A percentile compares a stretch with the other conserved stretches of the same genome.
These are phyloP conservation scores for Pelosia muscerda DNA, from an alignment of 2,888 invertebrate genomes.

Conservation along the genomic window DNA sequence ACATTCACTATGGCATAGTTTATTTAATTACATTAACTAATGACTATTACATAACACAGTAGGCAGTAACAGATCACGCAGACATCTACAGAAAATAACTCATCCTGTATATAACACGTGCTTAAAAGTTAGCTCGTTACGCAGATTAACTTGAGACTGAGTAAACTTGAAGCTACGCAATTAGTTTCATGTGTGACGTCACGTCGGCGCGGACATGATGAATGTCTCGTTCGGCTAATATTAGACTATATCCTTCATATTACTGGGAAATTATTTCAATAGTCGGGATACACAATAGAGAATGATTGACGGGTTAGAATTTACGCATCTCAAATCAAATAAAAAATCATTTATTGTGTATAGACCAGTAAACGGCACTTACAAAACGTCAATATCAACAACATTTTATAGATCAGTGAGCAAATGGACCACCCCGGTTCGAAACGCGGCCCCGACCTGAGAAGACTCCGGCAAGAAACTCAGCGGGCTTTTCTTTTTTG, in stretches of 20 bases:
- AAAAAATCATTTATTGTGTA: no score
- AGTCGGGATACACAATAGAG: background rate
- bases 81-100: background rate
- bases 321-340: no score
- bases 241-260: background rate
- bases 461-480: no score
- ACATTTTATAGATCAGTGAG: no score
- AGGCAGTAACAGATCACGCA: background rate
- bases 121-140: slow-evolving; percentile 13
- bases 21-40: no score
- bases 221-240: slow-evolving; percentile 5
- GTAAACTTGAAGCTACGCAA: slow-evolving; percentile 14
- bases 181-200: slow-evolving; percentile 18
- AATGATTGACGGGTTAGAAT: background rate
- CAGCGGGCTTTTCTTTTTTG: no score
- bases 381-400: no score
- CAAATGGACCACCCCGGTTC: no score
- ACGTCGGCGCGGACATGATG: slow-evolving; percentile 1
- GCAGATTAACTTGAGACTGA: slow-evolving; percentile 17
- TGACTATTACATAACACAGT: background rate
- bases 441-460: no score
- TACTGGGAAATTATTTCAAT: background rate
- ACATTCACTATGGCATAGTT: no score
- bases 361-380: no score
- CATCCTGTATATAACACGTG: background rate